Conservation (phyloP, 1,140 invertebrate genomes). For the Neodiprion pinetum region DNA sequence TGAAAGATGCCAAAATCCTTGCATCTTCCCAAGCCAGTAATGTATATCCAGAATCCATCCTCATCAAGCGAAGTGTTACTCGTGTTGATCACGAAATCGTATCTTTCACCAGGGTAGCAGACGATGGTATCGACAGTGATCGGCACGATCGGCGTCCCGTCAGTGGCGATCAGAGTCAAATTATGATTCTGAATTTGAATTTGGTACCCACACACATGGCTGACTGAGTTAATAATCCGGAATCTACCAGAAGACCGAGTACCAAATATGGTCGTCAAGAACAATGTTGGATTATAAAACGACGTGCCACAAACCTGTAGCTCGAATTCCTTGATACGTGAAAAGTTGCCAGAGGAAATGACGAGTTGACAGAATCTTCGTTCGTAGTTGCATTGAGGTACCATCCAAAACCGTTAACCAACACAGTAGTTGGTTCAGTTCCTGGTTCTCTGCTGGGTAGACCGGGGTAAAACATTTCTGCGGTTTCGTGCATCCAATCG, state of each 20-base stretch:
- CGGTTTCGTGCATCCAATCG: constrained; percentile 45
- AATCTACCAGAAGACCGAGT: constrained; percentile 50
- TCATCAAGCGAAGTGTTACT: constrained; percentile 52
- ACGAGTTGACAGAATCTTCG: not conserved
- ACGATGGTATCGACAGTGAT: constrained; percentile 32
- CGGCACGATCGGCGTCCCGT: constrained; percentile 60
- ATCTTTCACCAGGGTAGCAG: constrained; percentile 63
- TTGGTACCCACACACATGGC: constrained; percentile 63
- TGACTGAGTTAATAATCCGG: constrained; percentile 65
- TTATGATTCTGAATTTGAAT: constrained; percentile 65
- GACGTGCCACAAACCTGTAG: not conserved
- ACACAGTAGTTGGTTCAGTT: constrained; percentile 57
- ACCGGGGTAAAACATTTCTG: constrained; percentile 43
- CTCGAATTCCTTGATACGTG: constrained; percentile 10
- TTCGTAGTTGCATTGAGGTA: constrained; percentile 39
- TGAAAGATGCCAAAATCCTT: constrained; percentile 21
- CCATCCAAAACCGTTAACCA: constrained; percentile 65
- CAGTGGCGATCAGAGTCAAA: constrained; percentile 62
- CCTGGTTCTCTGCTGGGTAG: constrained; percentile 33
- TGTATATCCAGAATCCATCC: constrained; percentile 62
- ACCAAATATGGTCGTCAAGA: constrained; percentile 22
- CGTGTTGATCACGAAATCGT: constrained; percentile 66
- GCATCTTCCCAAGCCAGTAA: constrained; percentile 59
- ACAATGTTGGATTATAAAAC: not conserved
- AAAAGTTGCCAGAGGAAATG: constrained; percentile 19